Conservation (phyloP, 30 jellyfish, hydroid and myxozoan species). For the Aurelia coerulea region DNA sequence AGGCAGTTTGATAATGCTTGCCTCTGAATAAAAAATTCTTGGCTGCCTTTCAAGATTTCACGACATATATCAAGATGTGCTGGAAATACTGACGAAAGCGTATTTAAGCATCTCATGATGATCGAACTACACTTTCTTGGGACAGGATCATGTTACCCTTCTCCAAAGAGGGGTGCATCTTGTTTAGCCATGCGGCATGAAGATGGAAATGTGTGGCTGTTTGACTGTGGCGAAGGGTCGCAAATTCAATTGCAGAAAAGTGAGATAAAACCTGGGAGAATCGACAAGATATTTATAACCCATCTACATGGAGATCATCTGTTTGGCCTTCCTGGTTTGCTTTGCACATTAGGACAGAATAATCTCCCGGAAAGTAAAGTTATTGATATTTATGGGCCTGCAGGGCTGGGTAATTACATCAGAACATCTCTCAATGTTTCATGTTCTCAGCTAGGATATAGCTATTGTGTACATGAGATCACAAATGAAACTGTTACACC, state of each 20-base stretch:
- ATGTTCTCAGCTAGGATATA: slow-evolving; percentile 66
- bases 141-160: slow-evolving; percentile 92
- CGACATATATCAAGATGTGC: too few relatives aligned
- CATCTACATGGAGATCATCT: slow-evolving; percentile 97
- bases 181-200: slow-evolving; percentile 80
- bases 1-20: background rate
- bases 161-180: slow-evolving; percentile 90
- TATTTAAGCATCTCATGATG: background rate
- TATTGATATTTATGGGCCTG: slow-evolving; percentile 88
- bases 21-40: background rate
- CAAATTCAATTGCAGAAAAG: slow-evolving; percentile 93
- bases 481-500: background rate
- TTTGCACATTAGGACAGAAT: slow-evolving; percentile 88
- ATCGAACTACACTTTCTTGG: slow-evolving; percentile 91
- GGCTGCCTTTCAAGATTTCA: too few relatives aligned
- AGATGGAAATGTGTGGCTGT: slow-evolving; percentile 78
- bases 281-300: slow-evolving; percentile 79
- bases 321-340: slow-evolving; percentile 95
- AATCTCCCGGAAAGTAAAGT: slow-evolving; percentile 36
- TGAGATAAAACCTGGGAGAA: slow-evolving; percentile 78
- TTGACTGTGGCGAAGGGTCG: slow-evolving; percentile 98
- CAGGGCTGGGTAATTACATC: slow-evolving; percentile 69
- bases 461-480: slow-evolving; percentile 81
- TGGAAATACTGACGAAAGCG: too few relatives aligned
- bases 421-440: slow-evolving; percentile 72